phyloP scores from a whole-genome alignment of 2,797 vertebrate species.

The Dromococcyx pavoninus region DNA sequence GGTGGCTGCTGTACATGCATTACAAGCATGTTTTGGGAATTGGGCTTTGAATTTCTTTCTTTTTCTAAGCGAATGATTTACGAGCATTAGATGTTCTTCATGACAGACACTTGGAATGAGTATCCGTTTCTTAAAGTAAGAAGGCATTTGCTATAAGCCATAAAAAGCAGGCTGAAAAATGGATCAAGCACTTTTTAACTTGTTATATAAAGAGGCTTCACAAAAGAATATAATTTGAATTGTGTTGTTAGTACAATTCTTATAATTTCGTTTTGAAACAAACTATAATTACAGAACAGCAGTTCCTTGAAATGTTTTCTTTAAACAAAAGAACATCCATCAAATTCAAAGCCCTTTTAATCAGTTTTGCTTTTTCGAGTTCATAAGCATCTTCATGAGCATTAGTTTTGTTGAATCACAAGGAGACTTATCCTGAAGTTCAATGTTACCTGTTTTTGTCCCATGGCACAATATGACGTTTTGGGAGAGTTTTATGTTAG shows the following conservation, averaged over 20 bases:
- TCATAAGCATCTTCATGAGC: neutral
- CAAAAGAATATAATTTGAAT: neutral
- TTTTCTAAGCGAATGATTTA: constrained; percentile 27
- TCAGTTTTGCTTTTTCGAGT: neutral
- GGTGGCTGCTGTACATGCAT: neutral
- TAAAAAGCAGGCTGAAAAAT: constrained; percentile 18
- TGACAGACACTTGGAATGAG: neutral
- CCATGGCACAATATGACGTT: neutral
- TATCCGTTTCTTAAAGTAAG: constrained; percentile 12
- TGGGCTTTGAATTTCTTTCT: constrained; percentile 10
- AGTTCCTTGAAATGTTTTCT: neutral
- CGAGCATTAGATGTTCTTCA: neutral
- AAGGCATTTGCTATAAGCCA: neutral
- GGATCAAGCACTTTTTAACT: neutral
- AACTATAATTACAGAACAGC: neutral
- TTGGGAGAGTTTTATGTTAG: neutral
- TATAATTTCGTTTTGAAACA: neutral
- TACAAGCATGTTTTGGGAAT: neutral
- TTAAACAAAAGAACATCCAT: neutral
- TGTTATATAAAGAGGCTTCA: neutral
- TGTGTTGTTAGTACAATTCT: neutral
- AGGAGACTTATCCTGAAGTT: neutral
- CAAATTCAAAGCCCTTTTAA: neutral
- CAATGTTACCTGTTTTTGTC: neutral
- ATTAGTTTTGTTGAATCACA: neutral